A percentile compares a stretch with the other conserved stretches of the same genome.
Conservation (phyloP, 2,113 vertebrate genomes). For the Mirza zaza region DNA sequence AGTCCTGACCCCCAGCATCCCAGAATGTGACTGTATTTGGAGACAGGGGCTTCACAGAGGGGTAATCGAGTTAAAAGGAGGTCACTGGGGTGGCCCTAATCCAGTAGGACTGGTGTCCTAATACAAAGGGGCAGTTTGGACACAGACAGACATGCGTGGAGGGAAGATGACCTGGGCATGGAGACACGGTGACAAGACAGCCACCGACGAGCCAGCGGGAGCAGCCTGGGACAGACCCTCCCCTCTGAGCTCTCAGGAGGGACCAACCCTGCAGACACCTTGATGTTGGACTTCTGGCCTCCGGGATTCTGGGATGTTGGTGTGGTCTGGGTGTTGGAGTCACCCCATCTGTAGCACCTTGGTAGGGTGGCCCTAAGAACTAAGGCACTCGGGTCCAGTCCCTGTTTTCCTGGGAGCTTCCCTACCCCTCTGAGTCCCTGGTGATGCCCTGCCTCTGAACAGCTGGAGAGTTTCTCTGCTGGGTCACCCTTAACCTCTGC, state of each 20-base stretch:
- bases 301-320: fast-evolving
- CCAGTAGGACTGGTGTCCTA: not conserved
- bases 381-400: fast-evolving
- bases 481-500: not conserved
- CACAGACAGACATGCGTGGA: fast-evolving
- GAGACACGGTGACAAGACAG: not conserved
- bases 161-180: fast-evolving
- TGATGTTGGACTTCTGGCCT: not conserved
- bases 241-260: fast-evolving
- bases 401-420: not conserved
- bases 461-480: too few relatives aligned
- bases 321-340: fast-evolving
- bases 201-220: too few relatives aligned
- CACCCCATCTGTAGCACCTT: not conserved
- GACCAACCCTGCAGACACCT: not conserved
- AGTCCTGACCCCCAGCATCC: fast-evolving
- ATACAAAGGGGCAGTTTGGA: not conserved
- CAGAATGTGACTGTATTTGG: not conserved
- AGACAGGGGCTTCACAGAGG: too few relatives aligned
- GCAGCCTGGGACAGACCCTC: fast-evolving
- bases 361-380: fast-evolving
- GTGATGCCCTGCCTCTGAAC: not conserved
- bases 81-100: too few relatives aligned
- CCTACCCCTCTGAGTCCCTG: not conserved
- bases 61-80: fast-evolving